phyloP scores from a whole-genome alignment of 2,797 vertebrate genomes.

The Pelobates cultripes region DNA sequence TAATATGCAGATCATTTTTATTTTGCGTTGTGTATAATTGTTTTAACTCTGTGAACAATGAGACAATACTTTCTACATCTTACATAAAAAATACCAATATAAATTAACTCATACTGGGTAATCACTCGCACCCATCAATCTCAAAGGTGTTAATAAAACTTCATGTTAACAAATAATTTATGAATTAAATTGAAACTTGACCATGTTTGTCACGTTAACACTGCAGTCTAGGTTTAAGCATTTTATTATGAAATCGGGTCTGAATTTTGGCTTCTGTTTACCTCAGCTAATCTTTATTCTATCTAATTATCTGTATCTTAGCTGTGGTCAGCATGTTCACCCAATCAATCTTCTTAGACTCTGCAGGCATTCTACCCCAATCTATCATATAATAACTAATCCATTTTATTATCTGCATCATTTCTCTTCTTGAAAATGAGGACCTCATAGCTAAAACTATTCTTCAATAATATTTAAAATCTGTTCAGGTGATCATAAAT shows the following conservation, averaged over 20 bases:
- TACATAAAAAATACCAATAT: too few species aligned
- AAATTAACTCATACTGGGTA: too few species aligned
- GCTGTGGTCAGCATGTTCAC: background rate
- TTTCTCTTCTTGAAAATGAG: background rate
- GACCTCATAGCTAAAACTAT: background rate
- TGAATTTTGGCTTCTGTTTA: conserved; percentile 4
- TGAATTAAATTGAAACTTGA: background rate
- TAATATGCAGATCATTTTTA: too few species aligned
- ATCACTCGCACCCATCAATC: too few species aligned
- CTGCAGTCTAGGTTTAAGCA: background rate
- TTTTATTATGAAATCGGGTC: background rate
- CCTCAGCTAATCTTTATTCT: conserved; percentile 1
- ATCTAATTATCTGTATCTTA: conserved; percentile 6
- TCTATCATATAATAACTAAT: conserved; percentile 9
- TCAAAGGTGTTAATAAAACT: too few species aligned
- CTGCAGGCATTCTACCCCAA: background rate
- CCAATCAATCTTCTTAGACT: conserved; percentile 1
- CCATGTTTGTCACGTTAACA: background rate
- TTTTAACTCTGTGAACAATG: too few species aligned
- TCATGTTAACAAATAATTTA: background rate
- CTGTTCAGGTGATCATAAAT: too few species aligned
- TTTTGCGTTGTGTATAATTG: too few species aligned
- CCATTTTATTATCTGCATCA: background rate
- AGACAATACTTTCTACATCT: too few species aligned
- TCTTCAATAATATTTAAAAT: background rate